Evolutionary conservation across 1,140 invertebrate genomes (phyloP).

Genomic region (Magallana angulata): DNA sequence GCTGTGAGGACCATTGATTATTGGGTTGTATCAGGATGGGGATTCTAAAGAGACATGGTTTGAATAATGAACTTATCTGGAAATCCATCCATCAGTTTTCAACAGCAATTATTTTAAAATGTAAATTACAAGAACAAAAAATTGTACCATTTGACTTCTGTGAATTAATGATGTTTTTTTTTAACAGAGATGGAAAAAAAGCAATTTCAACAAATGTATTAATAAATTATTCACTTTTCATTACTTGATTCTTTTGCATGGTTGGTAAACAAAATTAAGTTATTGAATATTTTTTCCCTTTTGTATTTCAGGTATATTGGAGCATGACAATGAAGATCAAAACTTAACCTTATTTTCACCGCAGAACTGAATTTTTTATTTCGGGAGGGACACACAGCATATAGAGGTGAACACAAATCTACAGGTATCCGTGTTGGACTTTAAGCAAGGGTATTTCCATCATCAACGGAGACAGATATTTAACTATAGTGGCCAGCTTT

Average conservation of each 20-base stretch:
- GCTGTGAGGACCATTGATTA: no score
- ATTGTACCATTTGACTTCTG: neutral
- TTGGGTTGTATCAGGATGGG: no score
- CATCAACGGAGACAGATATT: neutral
- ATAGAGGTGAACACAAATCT: no score
- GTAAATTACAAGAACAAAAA: no score
- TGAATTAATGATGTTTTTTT: neutral
- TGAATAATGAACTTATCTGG: no score
- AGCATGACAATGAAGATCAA: neutral
- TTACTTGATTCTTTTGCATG: neutral
- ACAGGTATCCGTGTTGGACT: neutral
- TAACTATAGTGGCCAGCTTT: neutral
- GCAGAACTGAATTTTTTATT: neutral
- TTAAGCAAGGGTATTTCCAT: neutral
- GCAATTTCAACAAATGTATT: conserved; percentile 16
- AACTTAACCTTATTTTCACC: neutral
- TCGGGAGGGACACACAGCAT: neutral
- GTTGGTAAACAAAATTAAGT: neutral
- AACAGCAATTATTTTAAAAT: neutral
- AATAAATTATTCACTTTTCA: neutral
- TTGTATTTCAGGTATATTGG: conserved; percentile 14
- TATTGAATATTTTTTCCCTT: neutral
- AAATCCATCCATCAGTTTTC: neutral
- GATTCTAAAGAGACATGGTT: no score
- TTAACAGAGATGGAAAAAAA: neutral